Evolutionary conservation across 2,797 vertebrate species (phyloP), one percentile per base, ranked within the genome.

Genomic region (Parotocinclus haroldoi): DNA sequence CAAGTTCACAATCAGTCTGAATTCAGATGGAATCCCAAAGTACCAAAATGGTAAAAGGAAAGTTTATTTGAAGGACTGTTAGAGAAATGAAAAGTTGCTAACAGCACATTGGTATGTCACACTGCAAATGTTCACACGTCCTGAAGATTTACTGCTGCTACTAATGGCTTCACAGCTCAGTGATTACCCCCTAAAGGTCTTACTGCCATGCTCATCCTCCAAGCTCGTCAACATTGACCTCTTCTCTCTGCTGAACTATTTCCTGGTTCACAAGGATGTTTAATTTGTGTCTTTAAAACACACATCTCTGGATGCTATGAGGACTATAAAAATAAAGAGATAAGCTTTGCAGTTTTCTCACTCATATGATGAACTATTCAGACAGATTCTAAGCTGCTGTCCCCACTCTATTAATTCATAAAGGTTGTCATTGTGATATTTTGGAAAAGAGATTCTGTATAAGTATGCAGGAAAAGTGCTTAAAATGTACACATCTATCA

Each of bases 201-300:
- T 27, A 71, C 53, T 79, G 75, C 65, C 67, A 78, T 69, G 51
- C 71, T 78, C 57, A 77, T 76, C 77, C 79, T 63, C 71, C 63
- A 69, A 52, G 63, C 9, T 12, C 18, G 42, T 62, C 66, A 50
- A 36, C 48, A 49, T 37, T 40, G 60, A 58, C 39, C 64, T 54
- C 38, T 46, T 60, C 46, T 48, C 59, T 62, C 60, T 38, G 11
- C 36, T 46, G 19, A 75, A 66, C 61, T 62, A 50, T 58, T 76
- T 76, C 68, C 68, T 65, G 55, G 45, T 76, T 61, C 69, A 61
- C 72, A 71, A 76, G 66, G 69, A 78, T 54, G 16, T 12, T 67
- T 18, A 56, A 72, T 68, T 60, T 58, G 64, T 19, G 36, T 68
- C 70, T 75, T 66, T 68, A 36, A 75, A 71, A 80, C 78, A 79